Base-by-base conservation (phyloP, 2,797 vertebrate species). In the Hephaestus fuliginosus region DNA sequence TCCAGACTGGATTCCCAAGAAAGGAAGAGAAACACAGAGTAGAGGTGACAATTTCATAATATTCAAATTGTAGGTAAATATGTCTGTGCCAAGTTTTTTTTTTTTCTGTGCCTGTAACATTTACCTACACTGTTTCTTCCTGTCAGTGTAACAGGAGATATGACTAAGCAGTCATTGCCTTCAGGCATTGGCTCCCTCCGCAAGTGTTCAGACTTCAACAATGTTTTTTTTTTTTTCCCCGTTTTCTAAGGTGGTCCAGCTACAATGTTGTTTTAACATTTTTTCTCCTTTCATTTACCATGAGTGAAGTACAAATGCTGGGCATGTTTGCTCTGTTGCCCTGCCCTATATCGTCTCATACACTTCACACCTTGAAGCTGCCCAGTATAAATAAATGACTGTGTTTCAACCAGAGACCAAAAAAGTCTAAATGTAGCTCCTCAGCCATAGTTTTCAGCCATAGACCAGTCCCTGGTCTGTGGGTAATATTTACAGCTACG, bases 111-210 rank as follows among this genome's bases (percentile, higher is more conserved):
- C 62, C 63, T 76, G 63, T 20, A 79, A 77, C 51, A 57, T 70
- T 63, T 52, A 63, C 53, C 71, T 67, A 18, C 68, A 74, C 44
- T 10, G 28, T 48, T 70, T 43, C 46, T 73, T 76, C 66, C 66
- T 65, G 56, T 74, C n/a, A 25, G 76, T 78, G 64, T 57, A 87
- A 86, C 72, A 68, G 62, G 86, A 89, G 74, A 89, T 53, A 30
- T 10, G 9, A 68, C 69, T 70, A 14, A 76, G 74, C 44, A 33
- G 51, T 84, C 49, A 0, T 10, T 46, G 79, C 85, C 90, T 76
- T 3, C 1, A 82, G 90, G 80, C 79, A 8, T 17, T 72, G 61
- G 71, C 81, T 73, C 71, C 8, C 58, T 67, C 20, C 44, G 61
- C 75, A 64, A 49, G 66, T 41, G 41, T 58, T 70, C 69, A 69